These are phyloP conservation scores for Meriones psammophilus DNA, from an alignment of 2,797 vertebrate species.

Conservation along the genomic window DNA sequence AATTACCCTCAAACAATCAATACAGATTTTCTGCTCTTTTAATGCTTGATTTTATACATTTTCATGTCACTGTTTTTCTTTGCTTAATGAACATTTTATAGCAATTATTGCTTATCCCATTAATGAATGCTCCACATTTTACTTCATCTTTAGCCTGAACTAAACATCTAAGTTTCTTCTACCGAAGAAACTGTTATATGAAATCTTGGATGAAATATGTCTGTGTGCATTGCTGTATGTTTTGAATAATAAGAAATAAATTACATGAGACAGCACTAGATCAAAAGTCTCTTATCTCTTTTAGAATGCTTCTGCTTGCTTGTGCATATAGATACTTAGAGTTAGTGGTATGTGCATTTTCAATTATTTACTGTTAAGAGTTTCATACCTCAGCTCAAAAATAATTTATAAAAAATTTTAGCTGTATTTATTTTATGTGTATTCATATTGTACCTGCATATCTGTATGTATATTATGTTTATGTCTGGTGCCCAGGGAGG, in stretches of 20 bases:
- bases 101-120: background rate
- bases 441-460: background rate
- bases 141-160: conserved; percentile 2
- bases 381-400: background rate
- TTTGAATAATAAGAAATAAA: background rate
- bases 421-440: background rate
- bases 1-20: conserved; percentile 25
- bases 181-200: background rate
- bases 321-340: background rate
- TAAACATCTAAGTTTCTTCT: background rate
- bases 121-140: background rate
- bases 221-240: background rate
- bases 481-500: background rate
- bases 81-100: background rate
- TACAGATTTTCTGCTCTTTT: background rate
- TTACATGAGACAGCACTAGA: background rate
- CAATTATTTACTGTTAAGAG: background rate
- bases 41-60: background rate
- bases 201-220: background rate
- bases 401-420: background rate
- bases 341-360: background rate
- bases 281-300: background rate
- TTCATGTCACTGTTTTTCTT: conserved; percentile 10
- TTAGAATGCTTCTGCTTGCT: background rate
- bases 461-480: background rate